Evolutionary conservation across 2,888 invertebrate genomes (phyloP).

Genomic region (Scrobipalpa costella): DNA sequence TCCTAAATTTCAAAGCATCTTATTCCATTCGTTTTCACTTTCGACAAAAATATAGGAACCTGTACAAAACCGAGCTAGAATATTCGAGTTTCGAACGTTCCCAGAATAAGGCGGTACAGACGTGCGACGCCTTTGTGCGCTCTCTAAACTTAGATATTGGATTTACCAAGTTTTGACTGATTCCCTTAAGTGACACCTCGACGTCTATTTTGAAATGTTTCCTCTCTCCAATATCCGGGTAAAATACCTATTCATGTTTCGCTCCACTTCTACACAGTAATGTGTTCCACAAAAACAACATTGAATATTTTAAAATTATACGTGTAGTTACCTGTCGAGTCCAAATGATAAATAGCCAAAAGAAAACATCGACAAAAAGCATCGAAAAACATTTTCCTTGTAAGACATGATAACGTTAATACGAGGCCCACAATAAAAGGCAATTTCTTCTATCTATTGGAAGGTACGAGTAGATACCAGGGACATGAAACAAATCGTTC

Average conservation of each 20-base stretch:
- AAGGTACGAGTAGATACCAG: constrained; percentile 56
- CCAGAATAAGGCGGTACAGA: constrained; percentile 29
- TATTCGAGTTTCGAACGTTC: neutral
- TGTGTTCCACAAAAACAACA: neutral
- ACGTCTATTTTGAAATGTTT: constrained; percentile 53
- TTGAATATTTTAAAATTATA: neutral
- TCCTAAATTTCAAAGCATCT: too few species aligned
- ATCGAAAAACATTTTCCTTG: constrained; percentile 30
- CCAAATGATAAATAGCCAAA: constrained; percentile 9
- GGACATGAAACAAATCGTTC: constrained; percentile 79
- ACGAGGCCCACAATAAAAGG: constrained; percentile 34
- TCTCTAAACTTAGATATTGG: constrained; percentile 75
- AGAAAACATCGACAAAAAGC: constrained; percentile 19
- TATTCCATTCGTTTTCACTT: too few species aligned
- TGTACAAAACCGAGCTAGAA: neutral
- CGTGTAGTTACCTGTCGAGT: neutral
- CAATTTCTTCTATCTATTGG: constrained; percentile 39
- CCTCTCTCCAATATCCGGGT: constrained; percentile 45
- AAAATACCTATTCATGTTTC: constrained; percentile 22
- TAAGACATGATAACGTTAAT: constrained; percentile 25
- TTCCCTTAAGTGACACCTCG: constrained; percentile 55
- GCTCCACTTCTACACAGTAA: neutral
- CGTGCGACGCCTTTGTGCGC: constrained; percentile 44
- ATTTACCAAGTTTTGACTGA: constrained; percentile 74
- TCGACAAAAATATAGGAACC: neutral